phyloP scores from a whole-genome alignment of 2,797 vertebrate species.

The Lepilemur ruficaudatus region DNA sequence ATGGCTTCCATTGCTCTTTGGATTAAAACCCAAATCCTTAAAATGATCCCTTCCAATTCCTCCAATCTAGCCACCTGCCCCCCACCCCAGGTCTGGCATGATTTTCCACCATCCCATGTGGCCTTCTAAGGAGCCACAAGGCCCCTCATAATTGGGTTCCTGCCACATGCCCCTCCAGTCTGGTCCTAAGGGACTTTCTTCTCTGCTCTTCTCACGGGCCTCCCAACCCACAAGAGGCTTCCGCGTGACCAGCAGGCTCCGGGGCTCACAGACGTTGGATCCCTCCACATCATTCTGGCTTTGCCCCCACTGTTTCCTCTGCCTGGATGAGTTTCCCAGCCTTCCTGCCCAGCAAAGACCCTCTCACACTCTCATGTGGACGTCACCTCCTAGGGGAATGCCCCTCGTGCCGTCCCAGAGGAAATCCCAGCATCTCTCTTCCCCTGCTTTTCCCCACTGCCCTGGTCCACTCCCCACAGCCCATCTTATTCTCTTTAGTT shows the following conservation, averaged over 20 bases:
- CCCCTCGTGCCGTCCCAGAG: background rate
- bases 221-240: background rate
- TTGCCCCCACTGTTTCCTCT: too few relatives aligned
- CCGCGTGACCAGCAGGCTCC: rapidly evolving
- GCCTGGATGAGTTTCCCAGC: background rate
- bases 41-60: background rate
- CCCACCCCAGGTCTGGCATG: too few relatives aligned
- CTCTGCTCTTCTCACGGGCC: background rate
- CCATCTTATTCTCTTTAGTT: background rate
- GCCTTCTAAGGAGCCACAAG: background rate
- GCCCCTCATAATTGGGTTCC: background rate
- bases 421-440: rapidly evolving
- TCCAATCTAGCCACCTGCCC: background rate
- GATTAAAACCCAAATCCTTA: background rate
- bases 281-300: background rate
- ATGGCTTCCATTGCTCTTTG: background rate
- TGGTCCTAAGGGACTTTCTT: background rate
- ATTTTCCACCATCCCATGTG: background rate
- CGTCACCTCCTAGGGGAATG: background rate
- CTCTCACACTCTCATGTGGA: background rate
- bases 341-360: background rate
- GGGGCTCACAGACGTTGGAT: rapidly evolving
- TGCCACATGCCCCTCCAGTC: background rate
- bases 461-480: rapidly evolving
- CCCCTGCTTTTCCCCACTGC: too few relatives aligned